Evolutionary conservation across 2,888 invertebrate species (phyloP), one percentile per base, ranked within the genome.

Genomic region (Axea sp.): DNA sequence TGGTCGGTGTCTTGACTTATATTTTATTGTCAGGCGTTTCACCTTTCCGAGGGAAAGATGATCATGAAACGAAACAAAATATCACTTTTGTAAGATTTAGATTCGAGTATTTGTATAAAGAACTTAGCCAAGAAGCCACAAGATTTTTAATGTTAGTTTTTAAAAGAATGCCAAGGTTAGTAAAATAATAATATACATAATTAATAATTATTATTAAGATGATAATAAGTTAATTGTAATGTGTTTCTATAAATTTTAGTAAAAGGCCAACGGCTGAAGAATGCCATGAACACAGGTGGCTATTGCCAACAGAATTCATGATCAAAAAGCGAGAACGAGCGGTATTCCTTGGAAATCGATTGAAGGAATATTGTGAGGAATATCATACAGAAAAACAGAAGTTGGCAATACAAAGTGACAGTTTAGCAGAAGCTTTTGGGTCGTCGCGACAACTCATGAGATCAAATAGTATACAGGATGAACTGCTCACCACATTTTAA

Each of bases 251-350:
- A 8, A 28, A 76, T 89, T 90, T 53, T 83, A 96, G 96, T 78
- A 98, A 98, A 92, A 91, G 99, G 82, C 97, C 98, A 75, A 92
- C 94, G 39, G 93, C 95, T 0, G 98, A 98, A 87, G 98, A 99
- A 88, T 97, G 97, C 83, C 92, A 96, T 86, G 97, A 98, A 86
- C 97, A 98, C 88, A 93, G 97, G 87, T 99, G 99, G 98, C 91
- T 99, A 60, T 91, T 95, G 80, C 94, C 96, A 31, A 94, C 95
- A 26, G 97, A 98, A 87, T 95, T 93, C 86, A 96, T 98, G 94
- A 94, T 96, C 81, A 95, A 94, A 88, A 95, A 96, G 87, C 91
- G 98, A 22, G 97, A 98, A 87, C 90, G 95, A 59, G 94, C 96
- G 17, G 90, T 94, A 75, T 97, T 98, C 90, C 90, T 95, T 59